Conservation (phyloP, 2,113 vertebrate genomes). For the Lampris incognitus region DNA sequence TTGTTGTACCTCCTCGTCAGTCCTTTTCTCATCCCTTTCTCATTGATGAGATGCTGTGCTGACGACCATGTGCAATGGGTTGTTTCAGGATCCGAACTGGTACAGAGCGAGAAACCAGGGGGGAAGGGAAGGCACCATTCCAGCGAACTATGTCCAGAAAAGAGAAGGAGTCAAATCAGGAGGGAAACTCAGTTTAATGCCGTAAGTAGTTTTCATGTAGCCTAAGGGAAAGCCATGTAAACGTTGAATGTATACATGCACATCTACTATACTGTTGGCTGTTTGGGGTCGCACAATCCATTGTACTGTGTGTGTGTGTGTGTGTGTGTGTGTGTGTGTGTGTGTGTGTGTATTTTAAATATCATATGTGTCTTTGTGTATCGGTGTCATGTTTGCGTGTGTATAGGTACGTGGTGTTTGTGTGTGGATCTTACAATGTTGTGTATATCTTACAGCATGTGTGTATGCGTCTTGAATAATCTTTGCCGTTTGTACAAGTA, state of each 20-base stretch:
- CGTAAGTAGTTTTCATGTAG: conserved; percentile 85
- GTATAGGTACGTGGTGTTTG: no score
- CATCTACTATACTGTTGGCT: background rate
- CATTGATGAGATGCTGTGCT: background rate
- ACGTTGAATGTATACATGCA: background rate
- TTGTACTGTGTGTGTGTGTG: no score
- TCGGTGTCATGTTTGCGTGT: no score
- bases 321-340: no score
- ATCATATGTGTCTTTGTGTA: no score
- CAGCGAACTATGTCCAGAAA: conserved; percentile 98
- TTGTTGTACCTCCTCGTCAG: background rate
- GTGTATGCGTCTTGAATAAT: no score
- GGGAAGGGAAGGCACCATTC: conserved; percentile 96
- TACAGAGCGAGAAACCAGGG: conserved; percentile 97
- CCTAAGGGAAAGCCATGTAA: background rate
- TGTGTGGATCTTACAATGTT: no score
- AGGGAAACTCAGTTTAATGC: conserved; percentile 98
- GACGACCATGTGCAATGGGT: background rate
- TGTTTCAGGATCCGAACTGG: conserved; percentile 95
- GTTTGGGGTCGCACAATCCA: no score
- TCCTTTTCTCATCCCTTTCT: background rate
- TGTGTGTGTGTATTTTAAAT: no score
- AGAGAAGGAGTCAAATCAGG: conserved; percentile 95
- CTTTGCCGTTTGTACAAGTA: no score
- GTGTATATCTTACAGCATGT: no score